These are phyloP conservation scores for Halichondria panicea DNA, from an alignment of 37 sponge, comb jelly and placozoan species.

Conservation along the genomic window DNA sequence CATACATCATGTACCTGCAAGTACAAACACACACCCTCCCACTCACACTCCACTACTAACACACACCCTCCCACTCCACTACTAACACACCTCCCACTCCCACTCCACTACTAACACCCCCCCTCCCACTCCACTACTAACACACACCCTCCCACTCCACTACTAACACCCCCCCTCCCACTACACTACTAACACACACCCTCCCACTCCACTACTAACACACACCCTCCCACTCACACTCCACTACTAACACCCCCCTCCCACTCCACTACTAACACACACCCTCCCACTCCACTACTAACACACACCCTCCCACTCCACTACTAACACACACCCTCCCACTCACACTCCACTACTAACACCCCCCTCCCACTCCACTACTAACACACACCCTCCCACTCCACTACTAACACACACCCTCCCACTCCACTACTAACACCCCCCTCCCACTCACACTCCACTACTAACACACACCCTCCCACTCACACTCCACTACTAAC, in stretches of 20 bases:
- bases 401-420: too few species aligned
- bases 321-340: neutral
- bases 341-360: neutral
- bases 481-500: constrained; percentile 1
- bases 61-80: neutral
- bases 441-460: constrained; percentile 29
- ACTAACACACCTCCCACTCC: neutral
- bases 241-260: constrained; percentile 96
- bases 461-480: constrained; percentile 98
- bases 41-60: constrained; percentile 1
- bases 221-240: constrained; percentile 1
- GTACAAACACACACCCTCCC: neutral
- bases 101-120: neutral
- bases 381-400: too few species aligned
- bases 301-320: neutral
- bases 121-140: neutral
- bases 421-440: too few species aligned
- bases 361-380: too few species aligned
- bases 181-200: too few species aligned
- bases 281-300: neutral
- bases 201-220: too few species aligned
- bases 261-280: constrained; percentile 52
- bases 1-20: constrained; percentile 92
- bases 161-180: too few species aligned
- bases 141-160: too few species aligned